These are phyloP conservation scores for Neotoxoptera formosana DNA, from an alignment of 1,140 invertebrate genomes.

Conservation along the genomic window DNA sequence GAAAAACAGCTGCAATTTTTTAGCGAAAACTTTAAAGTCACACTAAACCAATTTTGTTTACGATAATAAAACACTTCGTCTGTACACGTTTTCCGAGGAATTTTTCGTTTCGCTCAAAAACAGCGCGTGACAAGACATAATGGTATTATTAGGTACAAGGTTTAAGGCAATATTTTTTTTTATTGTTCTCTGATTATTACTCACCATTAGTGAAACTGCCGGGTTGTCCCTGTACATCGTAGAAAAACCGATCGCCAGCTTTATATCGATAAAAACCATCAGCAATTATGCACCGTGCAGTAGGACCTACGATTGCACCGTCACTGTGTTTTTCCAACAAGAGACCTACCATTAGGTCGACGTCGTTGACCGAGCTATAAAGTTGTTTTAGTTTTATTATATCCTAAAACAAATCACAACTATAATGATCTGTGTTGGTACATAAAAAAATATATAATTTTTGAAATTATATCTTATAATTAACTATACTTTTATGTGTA, in stretches of 20 bases:
- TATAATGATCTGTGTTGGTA: background rate
- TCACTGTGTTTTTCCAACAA: constrained; percentile 75
- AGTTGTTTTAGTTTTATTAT: constrained; percentile 65
- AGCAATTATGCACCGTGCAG: constrained; percentile 82
- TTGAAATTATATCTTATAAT: background rate
- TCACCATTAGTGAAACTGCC: constrained; percentile 69
- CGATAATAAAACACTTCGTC: background rate
- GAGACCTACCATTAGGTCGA: constrained; percentile 86
- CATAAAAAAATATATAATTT: background rate
- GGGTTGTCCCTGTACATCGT: constrained; percentile 71
- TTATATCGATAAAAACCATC: constrained; percentile 82
- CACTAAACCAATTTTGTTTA: background rate
- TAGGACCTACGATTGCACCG: constrained; percentile 79
- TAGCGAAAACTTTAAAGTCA: background rate
- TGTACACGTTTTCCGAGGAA: background rate
- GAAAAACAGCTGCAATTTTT: background rate
- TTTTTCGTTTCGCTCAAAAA: background rate
- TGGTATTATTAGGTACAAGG: background rate
- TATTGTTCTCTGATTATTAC: background rate
- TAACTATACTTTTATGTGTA: constrained; percentile 59
- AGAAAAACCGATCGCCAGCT: constrained; percentile 82
- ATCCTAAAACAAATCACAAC: constrained; percentile 63
- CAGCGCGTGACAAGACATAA: background rate
- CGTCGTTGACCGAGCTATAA: constrained; percentile 74
- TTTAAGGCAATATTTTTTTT: background rate